Base-by-base conservation (phyloP, 2,113 vertebrate species). In the Dipodomys stephensi region DNA sequence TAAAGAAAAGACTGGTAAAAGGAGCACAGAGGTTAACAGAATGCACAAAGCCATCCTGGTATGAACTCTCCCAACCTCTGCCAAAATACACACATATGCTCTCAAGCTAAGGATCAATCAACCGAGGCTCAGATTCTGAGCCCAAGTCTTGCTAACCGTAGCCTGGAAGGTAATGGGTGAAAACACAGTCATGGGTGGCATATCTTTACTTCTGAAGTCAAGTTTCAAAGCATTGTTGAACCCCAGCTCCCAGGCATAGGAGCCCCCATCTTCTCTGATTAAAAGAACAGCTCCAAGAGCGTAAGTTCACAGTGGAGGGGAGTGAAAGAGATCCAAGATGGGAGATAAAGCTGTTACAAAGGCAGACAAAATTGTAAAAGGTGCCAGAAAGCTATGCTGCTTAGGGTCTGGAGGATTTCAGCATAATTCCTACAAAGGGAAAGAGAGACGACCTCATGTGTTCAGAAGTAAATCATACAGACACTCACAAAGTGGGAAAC, bases 371-470 rank as follows among this genome's bases (percentile, higher is more conserved):
- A 30, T 67, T 13, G 2, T 85, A 53, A 78, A 87, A 95, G 15
- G 76, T 18, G 46, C 60, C 69, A 64, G 32, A 39, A 90, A 89
- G 46, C 67, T n/a, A 10, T n/a, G 46, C n/a, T 78, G 91, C 73
- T 27, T 82, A 39, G 39, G 60, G 46, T 5, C 57, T 44, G 23
- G 44, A 78, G 84, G 28, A 20, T 81, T 92, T 83, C 81, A 81
- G 57, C 73, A 91, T n/a, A 35, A n/a, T 84, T 92, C 92, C 60
- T 85, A 82, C 74, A 87, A 87, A 78, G 49, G 27, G 64, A 78
- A 28, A 27, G 64, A 80, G 57, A 60, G 9, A 44, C 11, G 82
- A 46, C 32, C 20, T 80, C 76, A 72, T 65, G 82, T 80, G 4
- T 44, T 53, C 91, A 73, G 68, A 90, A 72, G 68, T 35, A 13